These are phyloP conservation scores for Xenops minutus DNA, from an alignment of 2,797 vertebrate genomes.

Conservation along the genomic window DNA sequence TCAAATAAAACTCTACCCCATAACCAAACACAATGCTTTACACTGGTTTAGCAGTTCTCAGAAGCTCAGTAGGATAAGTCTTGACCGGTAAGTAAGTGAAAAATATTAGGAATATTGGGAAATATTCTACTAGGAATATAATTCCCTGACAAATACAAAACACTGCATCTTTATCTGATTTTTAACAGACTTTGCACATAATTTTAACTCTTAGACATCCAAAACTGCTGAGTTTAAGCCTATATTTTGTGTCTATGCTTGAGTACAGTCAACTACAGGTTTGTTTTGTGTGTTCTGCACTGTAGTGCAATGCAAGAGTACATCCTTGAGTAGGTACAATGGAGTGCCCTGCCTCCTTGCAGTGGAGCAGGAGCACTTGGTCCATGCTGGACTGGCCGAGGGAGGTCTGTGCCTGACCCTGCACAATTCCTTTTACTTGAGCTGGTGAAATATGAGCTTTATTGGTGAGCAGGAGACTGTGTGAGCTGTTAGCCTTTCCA, in stretches of 20 bases:
- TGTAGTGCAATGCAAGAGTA: neutral
- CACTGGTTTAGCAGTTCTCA: neutral
- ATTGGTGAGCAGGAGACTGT: neutral
- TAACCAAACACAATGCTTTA: neutral
- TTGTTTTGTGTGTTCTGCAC: neutral
- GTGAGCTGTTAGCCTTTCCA: neutral
- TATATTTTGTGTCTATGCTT: neutral
- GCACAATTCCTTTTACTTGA: too few species aligned
- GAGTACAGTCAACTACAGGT: neutral
- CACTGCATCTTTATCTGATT: neutral
- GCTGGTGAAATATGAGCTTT: neutral
- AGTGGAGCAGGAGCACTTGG: neutral
- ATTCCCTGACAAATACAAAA: neutral
- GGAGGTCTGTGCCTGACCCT: neutral
- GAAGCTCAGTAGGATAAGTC: neutral
- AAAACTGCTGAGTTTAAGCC: neutral
- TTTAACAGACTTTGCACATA: neutral
- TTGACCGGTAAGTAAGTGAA: neutral
- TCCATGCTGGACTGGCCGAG: accelerated
- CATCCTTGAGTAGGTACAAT: accelerated
- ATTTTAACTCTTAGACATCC: neutral
- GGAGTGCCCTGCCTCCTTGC: neutral
- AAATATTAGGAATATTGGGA: neutral
- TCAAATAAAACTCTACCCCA: neutral
- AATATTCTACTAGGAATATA: neutral